Evolutionary conservation across 2,888 invertebrate genomes (phyloP).

Genomic region (Noctua pronuba): DNA sequence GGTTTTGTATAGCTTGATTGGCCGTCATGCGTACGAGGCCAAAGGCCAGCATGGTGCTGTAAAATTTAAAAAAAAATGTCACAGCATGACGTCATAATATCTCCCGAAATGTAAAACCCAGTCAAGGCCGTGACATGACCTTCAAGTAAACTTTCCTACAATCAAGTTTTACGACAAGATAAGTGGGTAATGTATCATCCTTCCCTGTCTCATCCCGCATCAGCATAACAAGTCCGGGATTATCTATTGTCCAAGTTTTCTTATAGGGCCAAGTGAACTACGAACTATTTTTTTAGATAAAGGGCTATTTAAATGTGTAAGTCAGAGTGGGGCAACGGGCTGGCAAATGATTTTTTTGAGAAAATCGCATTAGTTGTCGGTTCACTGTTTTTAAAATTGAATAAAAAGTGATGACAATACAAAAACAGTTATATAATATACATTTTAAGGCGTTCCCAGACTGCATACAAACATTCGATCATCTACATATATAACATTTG

Average conservation of each 20-base stretch:
- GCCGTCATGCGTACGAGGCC: too few relatives aligned
- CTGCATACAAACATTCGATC: too few relatives aligned
- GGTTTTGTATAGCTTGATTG: too few relatives aligned
- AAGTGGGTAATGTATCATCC: constrained; percentile 60
- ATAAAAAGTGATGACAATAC: not conserved
- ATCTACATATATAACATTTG: too few relatives aligned
- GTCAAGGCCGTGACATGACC: constrained; percentile 39
- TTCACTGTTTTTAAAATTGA: not conserved
- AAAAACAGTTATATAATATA: not conserved
- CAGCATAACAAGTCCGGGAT: constrained; percentile 45
- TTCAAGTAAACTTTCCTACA: constrained; percentile 41
- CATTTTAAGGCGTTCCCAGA: too few relatives aligned
- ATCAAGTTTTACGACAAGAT: constrained; percentile 58
- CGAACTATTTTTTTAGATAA: constrained; percentile 18
- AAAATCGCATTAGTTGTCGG: not conserved
- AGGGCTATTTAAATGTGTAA: not conserved
- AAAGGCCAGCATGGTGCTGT: not conserved
- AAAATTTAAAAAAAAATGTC: not conserved
- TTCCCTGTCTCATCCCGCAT: constrained; percentile 27
- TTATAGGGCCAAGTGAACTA: not conserved
- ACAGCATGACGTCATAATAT: constrained; percentile 36
- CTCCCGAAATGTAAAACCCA: constrained; percentile 23
- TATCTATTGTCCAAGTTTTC: constrained; percentile 34
- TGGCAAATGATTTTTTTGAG: not conserved
- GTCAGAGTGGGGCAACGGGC: not conserved